Evolutionary conservation across 2,113 vertebrate species (phyloP).

Genomic region (Sinocyclocheilus grahami): DNA sequence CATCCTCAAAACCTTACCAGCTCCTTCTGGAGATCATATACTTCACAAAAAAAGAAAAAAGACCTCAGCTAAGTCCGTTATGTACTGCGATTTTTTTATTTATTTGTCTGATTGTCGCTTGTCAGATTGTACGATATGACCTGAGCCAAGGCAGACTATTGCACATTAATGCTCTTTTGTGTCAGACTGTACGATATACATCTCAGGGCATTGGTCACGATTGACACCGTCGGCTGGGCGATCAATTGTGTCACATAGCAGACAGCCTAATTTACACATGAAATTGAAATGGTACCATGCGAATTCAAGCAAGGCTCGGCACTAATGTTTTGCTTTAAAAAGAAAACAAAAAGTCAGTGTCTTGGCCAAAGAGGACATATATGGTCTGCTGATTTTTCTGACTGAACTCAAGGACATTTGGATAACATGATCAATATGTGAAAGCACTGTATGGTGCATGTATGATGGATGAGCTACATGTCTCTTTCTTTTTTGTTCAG

Average conservation of each 20-base stretch:
- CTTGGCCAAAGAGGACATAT: neutral
- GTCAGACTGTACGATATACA: constrained; percentile 23
- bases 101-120: neutral
- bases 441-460: neutral
- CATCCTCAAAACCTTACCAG: constrained; percentile 37
- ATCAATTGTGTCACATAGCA: constrained; percentile 9
- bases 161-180: constrained; percentile 6
- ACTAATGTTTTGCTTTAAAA: neutral
- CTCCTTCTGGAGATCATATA: constrained; percentile 18
- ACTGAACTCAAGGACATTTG: neutral
- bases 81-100: neutral
- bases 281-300: constrained; percentile 18
- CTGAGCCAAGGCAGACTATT: neutral
- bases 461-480: neutral
- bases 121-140: constrained; percentile 18
- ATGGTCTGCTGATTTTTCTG: neutral
- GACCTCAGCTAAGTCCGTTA: neutral
- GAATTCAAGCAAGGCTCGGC: neutral
- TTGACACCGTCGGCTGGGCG: neutral
- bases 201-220: constrained; percentile 6
- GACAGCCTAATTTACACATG: constrained; percentile 23
- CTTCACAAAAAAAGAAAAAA: constrained; percentile 25
- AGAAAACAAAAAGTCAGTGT: neutral
- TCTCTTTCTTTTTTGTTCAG: neutral
- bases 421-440: neutral